Conservation (phyloP, 2,797 vertebrate genomes). For the Cyclura pinguis region DNA sequence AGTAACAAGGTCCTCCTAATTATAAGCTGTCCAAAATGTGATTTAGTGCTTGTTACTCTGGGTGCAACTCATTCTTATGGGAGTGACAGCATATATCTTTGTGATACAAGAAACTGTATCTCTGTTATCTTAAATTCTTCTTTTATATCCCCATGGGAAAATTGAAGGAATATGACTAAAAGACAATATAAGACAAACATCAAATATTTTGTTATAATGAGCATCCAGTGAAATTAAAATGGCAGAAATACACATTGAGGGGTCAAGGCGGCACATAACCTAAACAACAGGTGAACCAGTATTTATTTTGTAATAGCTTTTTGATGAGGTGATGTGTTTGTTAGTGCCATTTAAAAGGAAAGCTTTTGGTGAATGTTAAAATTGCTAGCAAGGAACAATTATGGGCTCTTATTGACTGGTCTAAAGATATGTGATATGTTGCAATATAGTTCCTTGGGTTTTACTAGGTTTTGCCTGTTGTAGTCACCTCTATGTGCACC, state of each 20-base stretch:
- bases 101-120: neutral
- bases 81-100: neutral
- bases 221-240: too few species aligned
- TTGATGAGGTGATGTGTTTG: neutral
- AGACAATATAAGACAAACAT: neutral
- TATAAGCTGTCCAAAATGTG: constrained; percentile 11
- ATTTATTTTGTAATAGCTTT: neutral
- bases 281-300: neutral
- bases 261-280: neutral
- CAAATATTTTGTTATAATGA: neutral
- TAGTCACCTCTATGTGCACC: too few species aligned
- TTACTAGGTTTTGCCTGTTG: too few species aligned
- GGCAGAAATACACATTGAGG: neutral
- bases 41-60: neutral
- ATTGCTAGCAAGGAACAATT: neutral
- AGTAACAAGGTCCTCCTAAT: neutral
- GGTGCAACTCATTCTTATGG: neutral
- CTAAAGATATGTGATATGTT: too few species aligned
- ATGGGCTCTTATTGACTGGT: too few species aligned
- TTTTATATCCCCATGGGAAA: neutral
- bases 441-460: too few species aligned
- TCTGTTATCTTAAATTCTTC: neutral
- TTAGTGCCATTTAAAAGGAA: neutral
- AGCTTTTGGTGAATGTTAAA: neutral
- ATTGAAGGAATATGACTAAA: neutral